Percentiles rank a stretch among this genome's conserved stretches.
These are phyloP conservation scores for Lycodopsis pacificus DNA, from an alignment of 2,797 vertebrate genomes.

Conservation along the genomic window DNA sequence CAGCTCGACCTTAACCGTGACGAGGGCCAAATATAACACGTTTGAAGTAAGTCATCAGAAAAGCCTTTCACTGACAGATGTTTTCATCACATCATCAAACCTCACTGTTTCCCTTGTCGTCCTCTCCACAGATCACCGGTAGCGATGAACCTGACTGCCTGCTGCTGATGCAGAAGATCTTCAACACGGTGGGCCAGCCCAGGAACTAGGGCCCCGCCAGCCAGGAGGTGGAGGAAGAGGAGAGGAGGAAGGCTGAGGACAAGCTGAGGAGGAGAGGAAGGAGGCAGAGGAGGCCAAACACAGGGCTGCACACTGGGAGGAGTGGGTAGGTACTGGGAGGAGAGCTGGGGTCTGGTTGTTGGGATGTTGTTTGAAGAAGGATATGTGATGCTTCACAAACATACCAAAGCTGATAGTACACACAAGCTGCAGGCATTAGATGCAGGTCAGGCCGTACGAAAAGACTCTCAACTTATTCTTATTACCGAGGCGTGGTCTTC, in stretches of 20 bases:
- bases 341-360: background rate
- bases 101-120: background rate
- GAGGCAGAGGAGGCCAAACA: constrained; percentile 84
- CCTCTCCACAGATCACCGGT: constrained; percentile 83
- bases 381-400: background rate
- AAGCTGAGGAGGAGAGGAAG: constrained; percentile 70
- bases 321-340: constrained; percentile 87
- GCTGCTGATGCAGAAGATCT: constrained; percentile 83
- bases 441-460: no score
- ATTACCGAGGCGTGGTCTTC: no score
- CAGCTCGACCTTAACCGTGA: no score
- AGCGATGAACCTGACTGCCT: constrained; percentile 81
- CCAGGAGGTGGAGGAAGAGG: constrained; percentile 83
- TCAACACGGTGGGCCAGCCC: constrained; percentile 84
- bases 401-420: no score
- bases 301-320: constrained; percentile 85
- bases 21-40: no score
- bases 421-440: no score
- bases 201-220: constrained; percentile 87
- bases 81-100: background rate
- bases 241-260: constrained; percentile 79
- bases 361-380: background rate
- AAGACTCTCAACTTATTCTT: no score
- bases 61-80: background rate
- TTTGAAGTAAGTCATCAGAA: background rate